phyloP scores from a whole-genome alignment of 1,140 invertebrate genomes.

The Ceratosolen solmsi region DNA sequence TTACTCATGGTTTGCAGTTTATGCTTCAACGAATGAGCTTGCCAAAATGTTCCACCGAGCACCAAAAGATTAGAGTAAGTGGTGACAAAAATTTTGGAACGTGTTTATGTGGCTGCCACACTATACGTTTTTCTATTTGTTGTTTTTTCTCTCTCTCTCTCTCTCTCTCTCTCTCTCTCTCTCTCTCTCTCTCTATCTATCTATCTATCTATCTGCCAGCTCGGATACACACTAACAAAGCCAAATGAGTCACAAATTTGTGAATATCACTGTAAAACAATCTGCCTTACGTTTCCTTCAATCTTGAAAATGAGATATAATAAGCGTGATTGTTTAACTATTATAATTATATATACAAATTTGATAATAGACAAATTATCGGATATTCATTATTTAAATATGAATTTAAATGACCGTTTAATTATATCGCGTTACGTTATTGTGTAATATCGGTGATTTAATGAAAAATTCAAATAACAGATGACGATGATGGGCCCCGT shows the following conservation, averaged over 20 bases:
- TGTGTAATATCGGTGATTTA: too few relatives aligned
- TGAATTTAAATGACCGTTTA: too few relatives aligned
- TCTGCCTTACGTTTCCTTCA: too few relatives aligned
- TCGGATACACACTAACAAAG: conserved; percentile 55
- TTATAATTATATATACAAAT: too few relatives aligned
- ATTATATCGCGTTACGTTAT: too few relatives aligned
- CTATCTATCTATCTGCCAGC: conserved; percentile 32
- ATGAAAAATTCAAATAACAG: too few relatives aligned
- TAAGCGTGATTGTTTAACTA: too few relatives aligned
- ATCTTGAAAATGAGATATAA: too few relatives aligned
- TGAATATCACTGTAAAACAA: conserved; percentile 36
- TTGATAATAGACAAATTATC: too few relatives aligned
- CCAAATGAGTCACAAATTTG: conserved; percentile 40
- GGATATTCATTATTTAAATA: too few relatives aligned
- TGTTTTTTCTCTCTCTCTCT: background rate
- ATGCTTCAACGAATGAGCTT: conserved; percentile 91
- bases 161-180: conserved; percentile 12
- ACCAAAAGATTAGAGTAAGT: conserved; percentile 94
- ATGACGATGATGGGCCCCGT: too few relatives aligned
- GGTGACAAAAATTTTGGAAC: conserved; percentile 64
- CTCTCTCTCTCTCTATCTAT: conserved; percentile 12
- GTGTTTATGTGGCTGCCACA: conserved; percentile 64
- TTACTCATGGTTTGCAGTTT: conserved; percentile 81
- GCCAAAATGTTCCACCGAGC: conserved; percentile 86
- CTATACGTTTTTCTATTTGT: conserved; percentile 41